phyloP scores from a whole-genome alignment of 1,140 invertebrate genomes.

The Zaprionus taronus region DNA sequence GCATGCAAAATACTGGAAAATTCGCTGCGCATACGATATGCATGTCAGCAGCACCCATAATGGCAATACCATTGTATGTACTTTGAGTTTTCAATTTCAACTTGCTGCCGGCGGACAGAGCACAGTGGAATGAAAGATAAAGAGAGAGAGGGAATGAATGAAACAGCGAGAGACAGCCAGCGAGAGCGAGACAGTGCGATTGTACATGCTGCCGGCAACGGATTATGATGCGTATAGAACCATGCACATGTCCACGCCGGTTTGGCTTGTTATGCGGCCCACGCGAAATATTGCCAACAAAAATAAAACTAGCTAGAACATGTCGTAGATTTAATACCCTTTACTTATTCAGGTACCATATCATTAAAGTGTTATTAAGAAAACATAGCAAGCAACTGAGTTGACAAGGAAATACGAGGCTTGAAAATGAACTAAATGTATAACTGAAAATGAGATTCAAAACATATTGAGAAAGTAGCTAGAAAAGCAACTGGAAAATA shows the following conservation, averaged over 20 bases:
- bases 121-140: constrained; percentile 11
- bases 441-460: no score
- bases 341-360: no score
- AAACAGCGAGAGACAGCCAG: background rate
- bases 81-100: constrained; percentile 80
- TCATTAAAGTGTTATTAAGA: no score
- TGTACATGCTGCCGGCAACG: background rate
- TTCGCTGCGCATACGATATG: constrained; percentile 61
- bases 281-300: constrained; percentile 16
- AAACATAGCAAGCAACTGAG: no score
- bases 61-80: constrained; percentile 71
- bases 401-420: no score
- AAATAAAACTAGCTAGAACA: background rate
- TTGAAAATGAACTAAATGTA: no score
- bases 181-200: background rate
- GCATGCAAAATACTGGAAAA: constrained; percentile 57
- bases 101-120: constrained; percentile 45
- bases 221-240: constrained; percentile 39
- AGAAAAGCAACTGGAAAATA: no score
- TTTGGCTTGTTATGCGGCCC: constrained; percentile 21
- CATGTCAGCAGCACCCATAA: constrained; percentile 65
- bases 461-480: no score
- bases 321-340: background rate
- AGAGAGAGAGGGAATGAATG: no score
- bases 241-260: constrained; percentile 21